Evolutionary conservation across 2,113 vertebrate genomes (phyloP).

Genomic region (Sarotherodon lohbergeri): DNA sequence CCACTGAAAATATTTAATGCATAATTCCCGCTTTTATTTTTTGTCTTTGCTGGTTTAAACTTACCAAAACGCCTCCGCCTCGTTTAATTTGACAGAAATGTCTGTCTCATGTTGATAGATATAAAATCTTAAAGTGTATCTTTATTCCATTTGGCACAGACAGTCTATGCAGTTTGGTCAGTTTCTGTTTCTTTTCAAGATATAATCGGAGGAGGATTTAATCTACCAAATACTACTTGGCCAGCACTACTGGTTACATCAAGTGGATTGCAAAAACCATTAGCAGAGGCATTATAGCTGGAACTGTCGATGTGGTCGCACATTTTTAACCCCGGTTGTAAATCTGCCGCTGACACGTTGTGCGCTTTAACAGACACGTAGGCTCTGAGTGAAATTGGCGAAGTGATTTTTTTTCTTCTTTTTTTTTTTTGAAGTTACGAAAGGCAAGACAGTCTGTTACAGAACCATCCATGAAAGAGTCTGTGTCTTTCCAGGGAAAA

Average conservation of each 20-base stretch:
- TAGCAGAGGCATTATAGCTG: not conserved
- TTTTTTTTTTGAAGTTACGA: conserved; percentile 15
- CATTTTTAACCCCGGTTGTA: not conserved
- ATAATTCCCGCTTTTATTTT: not conserved
- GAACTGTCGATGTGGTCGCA: not conserved
- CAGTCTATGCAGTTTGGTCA: fast-evolving
- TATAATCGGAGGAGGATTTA: not conserved
- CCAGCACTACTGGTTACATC: not conserved
- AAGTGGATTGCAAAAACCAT: not conserved
- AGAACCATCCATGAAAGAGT: conserved; percentile 65
- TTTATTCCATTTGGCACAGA: not conserved
- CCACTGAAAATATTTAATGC: not conserved
- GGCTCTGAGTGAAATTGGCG: not conserved
- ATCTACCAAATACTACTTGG: not conserved
- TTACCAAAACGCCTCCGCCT: fast-evolving
- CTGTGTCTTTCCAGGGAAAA: conserved; percentile 52
- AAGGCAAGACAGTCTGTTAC: conserved; percentile 17
- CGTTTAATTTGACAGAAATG: not conserved
- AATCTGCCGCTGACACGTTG: not conserved
- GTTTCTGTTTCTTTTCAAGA: not conserved
- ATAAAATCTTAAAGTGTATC: not conserved
- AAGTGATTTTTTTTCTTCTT: not conserved
- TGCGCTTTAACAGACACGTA: not conserved
- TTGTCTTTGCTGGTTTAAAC: not conserved
- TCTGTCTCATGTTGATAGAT: not conserved